A percentile compares a stretch with the other conserved stretches of the same genome.
phyloP scores from a whole-genome alignment of 2,888 invertebrate genomes.

The Agrochola macilenta region DNA sequence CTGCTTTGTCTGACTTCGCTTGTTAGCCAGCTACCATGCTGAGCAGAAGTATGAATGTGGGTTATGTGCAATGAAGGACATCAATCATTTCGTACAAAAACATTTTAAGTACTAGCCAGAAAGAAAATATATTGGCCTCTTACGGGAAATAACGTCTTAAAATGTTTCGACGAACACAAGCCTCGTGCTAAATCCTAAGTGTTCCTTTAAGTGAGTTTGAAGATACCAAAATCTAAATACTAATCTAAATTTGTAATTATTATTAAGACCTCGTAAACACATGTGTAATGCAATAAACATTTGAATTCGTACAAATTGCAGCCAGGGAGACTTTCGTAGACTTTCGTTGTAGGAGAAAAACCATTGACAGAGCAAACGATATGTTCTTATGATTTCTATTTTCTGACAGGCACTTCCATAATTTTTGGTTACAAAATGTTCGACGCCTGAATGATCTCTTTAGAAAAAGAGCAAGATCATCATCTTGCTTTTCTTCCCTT shows the following conservation, averaged over 20 bases:
- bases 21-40: conserved; percentile 45
- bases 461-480: conserved; percentile 6
- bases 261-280: too few relatives aligned
- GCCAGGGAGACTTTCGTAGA: not conserved
- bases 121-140: not conserved
- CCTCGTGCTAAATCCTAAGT: not conserved
- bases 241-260: too few relatives aligned
- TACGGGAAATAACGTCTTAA: not conserved
- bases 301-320: not conserved
- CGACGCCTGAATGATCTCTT: not conserved
- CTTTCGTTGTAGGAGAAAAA: not conserved
- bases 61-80: conserved; percentile 37
- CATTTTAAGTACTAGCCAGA: not conserved
- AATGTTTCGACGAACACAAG: not conserved
- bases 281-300: too few relatives aligned
- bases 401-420: not conserved
- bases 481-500: not conserved
- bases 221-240: not conserved
- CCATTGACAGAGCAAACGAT: not conserved
- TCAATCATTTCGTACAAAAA: conserved; percentile 21
- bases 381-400: not conserved
- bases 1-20: conserved; percentile 45
- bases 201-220: not conserved
- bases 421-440: not conserved
- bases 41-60: conserved; percentile 51